phyloP scores from a whole-genome alignment of 2,113 vertebrate genomes.

The Sminthopsis crassicaudata region DNA sequence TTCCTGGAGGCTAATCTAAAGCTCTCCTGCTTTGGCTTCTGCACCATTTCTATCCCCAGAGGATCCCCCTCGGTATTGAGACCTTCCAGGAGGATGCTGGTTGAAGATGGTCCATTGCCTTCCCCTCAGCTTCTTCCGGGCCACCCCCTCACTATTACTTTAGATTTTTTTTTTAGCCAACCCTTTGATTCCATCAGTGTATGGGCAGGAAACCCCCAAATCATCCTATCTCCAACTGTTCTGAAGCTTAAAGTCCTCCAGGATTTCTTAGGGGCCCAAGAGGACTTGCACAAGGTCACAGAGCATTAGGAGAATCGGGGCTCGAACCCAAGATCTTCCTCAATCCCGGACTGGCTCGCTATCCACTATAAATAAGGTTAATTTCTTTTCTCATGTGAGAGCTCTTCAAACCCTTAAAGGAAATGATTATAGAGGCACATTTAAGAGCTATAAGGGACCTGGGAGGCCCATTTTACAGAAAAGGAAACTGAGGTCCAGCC shows the following conservation, averaged over 20 bases:
- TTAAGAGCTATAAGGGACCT: background rate
- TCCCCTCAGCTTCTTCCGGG: background rate
- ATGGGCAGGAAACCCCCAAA: no score
- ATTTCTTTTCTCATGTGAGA: background rate
- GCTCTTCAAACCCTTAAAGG: background rate
- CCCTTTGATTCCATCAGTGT: background rate
- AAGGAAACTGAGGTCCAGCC: background rate
- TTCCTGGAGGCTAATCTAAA: background rate
- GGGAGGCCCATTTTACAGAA: background rate
- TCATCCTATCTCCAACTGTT: no score
- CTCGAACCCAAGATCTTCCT: no score
- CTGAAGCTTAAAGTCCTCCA: no score
- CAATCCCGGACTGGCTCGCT: background rate
- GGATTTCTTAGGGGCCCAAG: no score
- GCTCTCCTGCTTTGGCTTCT: background rate
- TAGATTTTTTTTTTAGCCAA: background rate
- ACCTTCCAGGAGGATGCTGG: background rate
- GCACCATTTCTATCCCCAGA: background rate
- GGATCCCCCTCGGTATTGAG: background rate
- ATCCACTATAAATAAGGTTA: background rate
- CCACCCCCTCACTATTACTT: background rate
- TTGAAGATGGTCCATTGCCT: background rate
- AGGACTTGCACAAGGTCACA: no score
- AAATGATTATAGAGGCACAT: background rate
- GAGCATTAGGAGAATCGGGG: no score